Base-by-base conservation (phyloP, 2,113 vertebrate genomes). In the Ellobius talpinus region DNA sequence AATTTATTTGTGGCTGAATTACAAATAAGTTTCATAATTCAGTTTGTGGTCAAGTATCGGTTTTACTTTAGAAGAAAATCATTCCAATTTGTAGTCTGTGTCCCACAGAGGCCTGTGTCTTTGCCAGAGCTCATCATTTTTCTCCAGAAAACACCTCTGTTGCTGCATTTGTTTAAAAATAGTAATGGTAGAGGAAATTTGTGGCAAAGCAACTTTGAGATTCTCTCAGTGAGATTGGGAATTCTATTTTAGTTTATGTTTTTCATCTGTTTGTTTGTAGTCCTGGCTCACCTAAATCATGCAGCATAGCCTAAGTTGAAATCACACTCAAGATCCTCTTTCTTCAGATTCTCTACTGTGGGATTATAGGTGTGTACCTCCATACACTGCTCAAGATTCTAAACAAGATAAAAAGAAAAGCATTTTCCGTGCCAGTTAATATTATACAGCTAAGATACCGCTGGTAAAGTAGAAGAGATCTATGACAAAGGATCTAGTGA, bases 41-140 rank as follows among this genome's bases (percentile, higher is more conserved):
- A 94, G 33, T 93, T 78, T 96, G 93, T 70, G 91, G 94, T 91
- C 82, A 93, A 58, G 31, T 93, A 93, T 66, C 82, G 73, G 70
- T 87, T 63, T 61, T 61, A 73, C 16, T 63, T 89, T 82, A 93
- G 63, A 74, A 77, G 89, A 95, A 50, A 82, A 29, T 50, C 72
- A 87, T 74, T 96, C 26, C 58, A 58, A 96, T 89, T 96, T 94
- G 76, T 45, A 50, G 39, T 63, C 36, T 63, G 39, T 45, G 3
- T 33, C 77, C 58, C n/a, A 84, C 81, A 84, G 58, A 84, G 58
- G 14, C 7, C 36, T 89, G 5, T 87, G 86, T 39, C 55, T 86
- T 73, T 39, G n/a, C 19, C 26, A 23, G 21, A 39, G 77, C 0
- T 90, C 93, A 9, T 26, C 24, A 91, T 92, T 81, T 94, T 79